A percentile compares a stretch with the other conserved stretches of the same genome.
Conservation (phyloP, 2,113 vertebrate species). For the Cebidichthys violaceus region DNA sequence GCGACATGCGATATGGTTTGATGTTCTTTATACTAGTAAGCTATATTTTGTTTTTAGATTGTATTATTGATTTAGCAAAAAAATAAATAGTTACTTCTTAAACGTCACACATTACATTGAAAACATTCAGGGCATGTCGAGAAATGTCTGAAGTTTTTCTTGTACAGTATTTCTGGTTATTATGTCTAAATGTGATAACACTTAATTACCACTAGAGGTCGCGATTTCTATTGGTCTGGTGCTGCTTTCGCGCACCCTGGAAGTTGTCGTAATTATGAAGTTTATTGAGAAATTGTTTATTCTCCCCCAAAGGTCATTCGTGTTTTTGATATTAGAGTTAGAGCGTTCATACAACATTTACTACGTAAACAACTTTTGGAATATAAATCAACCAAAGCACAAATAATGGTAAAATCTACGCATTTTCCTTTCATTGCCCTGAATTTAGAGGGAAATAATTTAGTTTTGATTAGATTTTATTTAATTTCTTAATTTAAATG, state of each 20-base stretch:
- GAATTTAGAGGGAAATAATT: neutral
- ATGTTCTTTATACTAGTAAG: neutral
- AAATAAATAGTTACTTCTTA: neutral
- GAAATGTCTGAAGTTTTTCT: neutral
- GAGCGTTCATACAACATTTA: neutral
- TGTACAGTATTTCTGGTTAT: no score
- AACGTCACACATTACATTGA: neutral
- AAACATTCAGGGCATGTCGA: neutral
- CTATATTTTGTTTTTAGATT: neutral
- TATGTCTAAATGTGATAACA: neutral
- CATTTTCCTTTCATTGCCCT: no score
- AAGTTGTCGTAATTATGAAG: neutral
- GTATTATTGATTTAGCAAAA: neutral
- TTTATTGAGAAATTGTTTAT: neutral
- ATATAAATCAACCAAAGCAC: neutral
- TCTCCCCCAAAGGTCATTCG: rapidly evolving
- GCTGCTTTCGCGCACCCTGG: neutral
- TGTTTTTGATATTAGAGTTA: neutral
- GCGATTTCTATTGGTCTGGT: neutral
- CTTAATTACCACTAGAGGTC: constrained; percentile 8
- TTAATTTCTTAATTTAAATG: no score
- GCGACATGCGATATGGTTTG: neutral
- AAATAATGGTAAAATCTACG: neutral
- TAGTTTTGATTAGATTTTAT: no score
- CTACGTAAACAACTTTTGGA: rapidly evolving